These are phyloP conservation scores for honey bee (Apis mellifera) DNA, from an alignment of 1,140 invertebrate genomes.

Conservation along the genomic window Amel_HAv3.1 CM009945.2:5376001-5376500, in stretches of 20 bases:
- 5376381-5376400: too few species aligned
- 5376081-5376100: too few species aligned
- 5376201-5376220: background rate
- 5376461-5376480: background rate
- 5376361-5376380: background rate
- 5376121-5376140: slow-evolving; percentile 10
- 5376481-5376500: background rate
- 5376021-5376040: too few species aligned
- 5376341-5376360: slow-evolving; percentile 21
- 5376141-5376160: background rate
- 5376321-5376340: slow-evolving; percentile 30
- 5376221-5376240: background rate
- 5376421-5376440: background rate
- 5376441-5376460: background rate
- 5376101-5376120: background rate
- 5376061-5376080: too few species aligned
- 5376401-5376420: background rate
- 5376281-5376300: slow-evolving; percentile 40
- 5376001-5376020: too few species aligned
- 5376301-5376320: slow-evolving; percentile 43
- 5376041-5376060: too few species aligned
- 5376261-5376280: background rate
- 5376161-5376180: background rate
- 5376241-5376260: background rate
- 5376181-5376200: slow-evolving; percentile 4